Base-by-base conservation (phyloP, 2,888 invertebrate species). In the Hydroisotoma schaefferi region DNA sequence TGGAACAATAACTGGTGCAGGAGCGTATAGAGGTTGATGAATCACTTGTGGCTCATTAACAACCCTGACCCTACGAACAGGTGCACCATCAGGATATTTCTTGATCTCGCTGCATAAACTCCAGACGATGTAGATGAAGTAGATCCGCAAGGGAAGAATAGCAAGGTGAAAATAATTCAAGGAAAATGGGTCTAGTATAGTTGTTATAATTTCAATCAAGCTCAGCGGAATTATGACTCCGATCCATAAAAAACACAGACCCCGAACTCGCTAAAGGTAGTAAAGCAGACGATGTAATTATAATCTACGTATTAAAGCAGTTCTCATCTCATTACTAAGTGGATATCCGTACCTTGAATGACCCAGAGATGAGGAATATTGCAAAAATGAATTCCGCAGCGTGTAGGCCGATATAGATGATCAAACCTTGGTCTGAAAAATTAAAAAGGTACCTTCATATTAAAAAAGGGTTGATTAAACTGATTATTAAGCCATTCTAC, bases 161-260 rank as follows among this genome's bases (percentile, higher is more conserved):
- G 12, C 49, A 27, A 28, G n/a, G 3, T 22, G 22, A 12, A 46
- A 22, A 25, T 20, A 46, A 18, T 20, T 46, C 25, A 25, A 8
- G 8, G 46, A 25, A 46, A 46, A 23, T 5, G 46, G 46, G 25
- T 46, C 22, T 12, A 46, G 46, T 5, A 27, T 20, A 49, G 26
- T 26, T 2, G 5, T 6, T 18, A 18, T 28, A 4, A 49, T 28
- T 49, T 49, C 49, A 27, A 6, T 28, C 3, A 49, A 5, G 15
- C n/a, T 27, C n/a, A 49, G n/a, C 5, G 28, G 4, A 27, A 5
- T n/a, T n/a, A 49, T 49, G 20, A 18, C 5, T n/a, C 8, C 28
- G n/a, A 49, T 49, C 49, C 49, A 49, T 5, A 27, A 3, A 25
- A 49, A 49, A 28, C 49, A 49, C 3, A 25, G 12, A 6, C 26